A percentile compares a stretch with the other conserved stretches of the same genome.
Evolutionary conservation across 2,113 vertebrate species (phyloP).

Genomic region (Xenus cinereus): DNA sequence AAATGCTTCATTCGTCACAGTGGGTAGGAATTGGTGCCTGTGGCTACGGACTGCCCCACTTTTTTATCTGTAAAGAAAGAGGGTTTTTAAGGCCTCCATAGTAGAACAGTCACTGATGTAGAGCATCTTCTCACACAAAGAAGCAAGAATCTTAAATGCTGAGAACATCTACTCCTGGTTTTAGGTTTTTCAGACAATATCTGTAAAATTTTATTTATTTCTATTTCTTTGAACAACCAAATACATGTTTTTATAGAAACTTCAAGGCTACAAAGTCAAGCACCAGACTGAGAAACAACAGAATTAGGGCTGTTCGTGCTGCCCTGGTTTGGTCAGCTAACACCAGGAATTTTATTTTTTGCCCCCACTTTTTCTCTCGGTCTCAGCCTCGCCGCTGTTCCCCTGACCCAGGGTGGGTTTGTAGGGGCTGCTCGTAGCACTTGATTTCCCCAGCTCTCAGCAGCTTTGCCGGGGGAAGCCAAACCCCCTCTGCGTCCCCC

Average conservation of each 20-base stretch:
- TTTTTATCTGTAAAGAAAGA: not conserved
- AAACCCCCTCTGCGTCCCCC: not conserved
- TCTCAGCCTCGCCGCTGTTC: not conserved
- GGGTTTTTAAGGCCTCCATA: not conserved
- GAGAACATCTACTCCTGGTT: not conserved
- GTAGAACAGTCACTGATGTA: not conserved
- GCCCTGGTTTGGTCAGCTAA: not conserved
- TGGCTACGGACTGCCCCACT: not conserved
- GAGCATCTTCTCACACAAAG: not conserved
- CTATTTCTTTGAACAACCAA: not conserved
- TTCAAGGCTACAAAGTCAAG: not conserved
- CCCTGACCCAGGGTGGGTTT: not conserved
- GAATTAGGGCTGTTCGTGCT: not conserved
- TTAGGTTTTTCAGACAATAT: not conserved
- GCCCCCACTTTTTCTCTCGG: not conserved
- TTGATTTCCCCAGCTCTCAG: not conserved
- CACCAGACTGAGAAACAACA: not conserved
- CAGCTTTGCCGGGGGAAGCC: not conserved
- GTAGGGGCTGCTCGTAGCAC: accelerated
- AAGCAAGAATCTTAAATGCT: not conserved
- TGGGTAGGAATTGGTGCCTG: not conserved
- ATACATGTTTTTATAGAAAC: not conserved
- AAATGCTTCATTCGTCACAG: not conserved
- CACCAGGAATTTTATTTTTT: not conserved
- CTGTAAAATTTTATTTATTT: not conserved